Evolutionary conservation across 1,140 invertebrate genomes (phyloP).

Genomic region (Aphelenchoides fujianensis): DNA sequence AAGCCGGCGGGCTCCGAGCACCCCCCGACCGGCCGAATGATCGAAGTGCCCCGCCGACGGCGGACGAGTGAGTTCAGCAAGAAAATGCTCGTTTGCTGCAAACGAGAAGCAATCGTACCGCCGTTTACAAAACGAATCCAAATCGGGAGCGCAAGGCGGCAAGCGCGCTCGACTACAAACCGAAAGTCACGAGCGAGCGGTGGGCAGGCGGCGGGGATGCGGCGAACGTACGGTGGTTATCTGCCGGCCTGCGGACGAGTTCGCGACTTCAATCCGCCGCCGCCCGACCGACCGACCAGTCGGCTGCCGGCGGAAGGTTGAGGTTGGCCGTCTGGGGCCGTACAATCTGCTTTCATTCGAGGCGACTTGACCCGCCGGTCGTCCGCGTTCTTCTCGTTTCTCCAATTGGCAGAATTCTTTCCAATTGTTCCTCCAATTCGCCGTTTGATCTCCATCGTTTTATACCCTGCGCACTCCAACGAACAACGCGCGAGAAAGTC

Average conservation of each 20-base stretch:
- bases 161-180: background rate
- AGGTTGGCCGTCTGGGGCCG: too few relatives aligned
- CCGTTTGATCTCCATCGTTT: background rate
- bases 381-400: background rate
- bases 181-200: background rate
- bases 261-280: background rate
- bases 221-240: background rate
- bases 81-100: background rate
- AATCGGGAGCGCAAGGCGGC: background rate
- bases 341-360: background rate
- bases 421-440: background rate
- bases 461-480: background rate
- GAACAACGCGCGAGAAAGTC: background rate
- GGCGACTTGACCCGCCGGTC: background rate
- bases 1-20: too few relatives aligned
- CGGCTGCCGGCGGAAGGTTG: too few relatives aligned
- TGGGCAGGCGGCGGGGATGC: background rate
- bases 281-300: too few relatives aligned
- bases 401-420: background rate
- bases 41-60: background rate
- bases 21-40: background rate
- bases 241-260: background rate
- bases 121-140: background rate
- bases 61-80: background rate
- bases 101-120: background rate